Base-by-base conservation (phyloP, 92 coral and sea anemone species). In the Siderastrea siderea region DNA sequence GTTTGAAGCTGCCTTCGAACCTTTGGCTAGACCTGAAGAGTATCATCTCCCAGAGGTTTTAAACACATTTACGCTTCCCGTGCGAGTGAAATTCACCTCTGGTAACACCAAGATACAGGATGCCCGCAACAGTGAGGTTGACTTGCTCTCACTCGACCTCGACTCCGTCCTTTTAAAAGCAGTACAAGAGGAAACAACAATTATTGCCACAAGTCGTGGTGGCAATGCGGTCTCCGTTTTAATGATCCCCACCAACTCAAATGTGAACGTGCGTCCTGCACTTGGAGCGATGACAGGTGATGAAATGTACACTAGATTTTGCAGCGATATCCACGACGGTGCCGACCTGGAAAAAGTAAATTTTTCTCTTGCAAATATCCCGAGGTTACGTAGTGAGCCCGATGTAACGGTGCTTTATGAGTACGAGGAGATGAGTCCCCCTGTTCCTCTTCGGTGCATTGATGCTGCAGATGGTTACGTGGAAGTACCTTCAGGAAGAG, bases 131-230 rank as follows among this genome's bases (percentile, higher is more conserved):
- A 66, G 2, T 6, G 47, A 75, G 26, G 17, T 77, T 19, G 91
- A 74, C 1, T 9, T 92, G 72, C 78, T 68, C 6, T 86, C 84
- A 10, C 78, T 92, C 5, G 38, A 26, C 38, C 38, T 26, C 38
- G 91, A 86, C 6, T 81, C 88, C 1, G 93, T 92, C 9, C 85
- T 87, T 19, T 63, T 92, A 9, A 75, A 89, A 71, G 88, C 75
- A 60, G 9, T 74, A 44, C 82, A 65, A 3, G 73, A 81, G 45
- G 81, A 73, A 7, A 62, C 79, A 11, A 82, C 77, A 48, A 46
- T 89, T 44, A 81, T 92, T 26, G 88, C 91, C 12, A 89, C 93
- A 16, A 83, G 78, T 47, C 84, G 79, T 47, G 49, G 72, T 4
- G 93, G 78, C 51, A 64, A 82, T 45, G 5, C 17, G 38, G 88